phyloP scores from a whole-genome alignment of 1,140 invertebrate species.

The Papilio polytes region DNA sequence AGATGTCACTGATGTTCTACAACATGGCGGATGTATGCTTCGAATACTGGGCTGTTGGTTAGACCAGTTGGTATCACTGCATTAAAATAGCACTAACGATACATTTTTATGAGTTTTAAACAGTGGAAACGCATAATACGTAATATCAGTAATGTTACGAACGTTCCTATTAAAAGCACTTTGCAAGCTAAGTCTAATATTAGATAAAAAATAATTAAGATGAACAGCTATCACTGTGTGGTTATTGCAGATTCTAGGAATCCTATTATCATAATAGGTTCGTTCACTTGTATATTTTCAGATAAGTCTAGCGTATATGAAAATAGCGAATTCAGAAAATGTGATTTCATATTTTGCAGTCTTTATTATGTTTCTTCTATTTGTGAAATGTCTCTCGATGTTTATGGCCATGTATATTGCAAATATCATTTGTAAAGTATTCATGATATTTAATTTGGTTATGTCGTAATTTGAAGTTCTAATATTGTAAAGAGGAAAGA shows the following conservation, averaged over 20 bases:
- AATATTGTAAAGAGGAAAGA: too few species aligned
- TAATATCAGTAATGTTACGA: not conserved
- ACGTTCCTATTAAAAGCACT: not conserved
- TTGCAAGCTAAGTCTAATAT: not conserved
- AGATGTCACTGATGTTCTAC: too few species aligned
- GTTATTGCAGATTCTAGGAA: slow-evolving; percentile 9
- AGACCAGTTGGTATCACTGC: too few species aligned
- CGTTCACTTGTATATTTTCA: slow-evolving; percentile 24
- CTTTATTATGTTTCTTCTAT: not conserved
- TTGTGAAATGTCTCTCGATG: not conserved
- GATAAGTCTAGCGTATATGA: slow-evolving; percentile 9
- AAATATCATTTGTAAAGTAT: not conserved
- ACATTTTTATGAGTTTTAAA: not conserved
- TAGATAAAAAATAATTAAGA: slow-evolving; percentile 13
- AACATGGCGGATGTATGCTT: too few species aligned
- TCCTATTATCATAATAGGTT: slow-evolving; percentile 21
- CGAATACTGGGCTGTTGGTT: too few species aligned
- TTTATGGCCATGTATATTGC: not conserved
- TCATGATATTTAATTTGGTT: not conserved
- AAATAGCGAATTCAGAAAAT: not conserved
- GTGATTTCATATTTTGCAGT: slow-evolving; percentile 10
- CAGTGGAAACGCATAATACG: not conserved
- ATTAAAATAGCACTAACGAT: too few species aligned
- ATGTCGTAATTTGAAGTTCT: not conserved
- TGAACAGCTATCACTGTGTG: not conserved